Conservation (phyloP, 2,888 invertebrate species). For the Auanema freiburgensis region DNA sequence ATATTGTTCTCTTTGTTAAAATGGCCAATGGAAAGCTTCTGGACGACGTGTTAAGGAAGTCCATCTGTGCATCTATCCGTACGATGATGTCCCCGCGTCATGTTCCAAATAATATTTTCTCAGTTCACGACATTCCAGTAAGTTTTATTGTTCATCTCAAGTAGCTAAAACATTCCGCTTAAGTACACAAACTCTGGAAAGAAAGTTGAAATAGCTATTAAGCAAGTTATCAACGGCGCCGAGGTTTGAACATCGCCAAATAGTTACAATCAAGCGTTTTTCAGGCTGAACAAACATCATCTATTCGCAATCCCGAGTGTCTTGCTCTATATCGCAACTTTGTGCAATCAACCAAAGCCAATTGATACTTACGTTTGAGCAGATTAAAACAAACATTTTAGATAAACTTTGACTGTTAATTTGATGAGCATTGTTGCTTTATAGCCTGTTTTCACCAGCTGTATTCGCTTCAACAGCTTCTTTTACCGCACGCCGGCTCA, state of each 20-base stretch:
- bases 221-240: slow-evolving; percentile 67
- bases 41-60: slow-evolving; percentile 65
- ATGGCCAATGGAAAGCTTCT: slow-evolving; percentile 64
- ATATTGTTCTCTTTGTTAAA: slow-evolving; percentile 70
- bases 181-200: slow-evolving; percentile 72
- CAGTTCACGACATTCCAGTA: slow-evolving; percentile 68
- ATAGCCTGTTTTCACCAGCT: too few species aligned
- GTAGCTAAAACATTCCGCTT: slow-evolving; percentile 28
- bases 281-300: slow-evolving; percentile 67
- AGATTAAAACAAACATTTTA: too few species aligned
- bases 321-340: slow-evolving; percentile 43
- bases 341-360: not conserved
- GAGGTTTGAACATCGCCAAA: slow-evolving; percentile 24
- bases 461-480: too few species aligned
- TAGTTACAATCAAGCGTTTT: slow-evolving; percentile 8
- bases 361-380: too few species aligned
- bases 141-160: not conserved
- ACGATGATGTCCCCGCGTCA: slow-evolving; percentile 67
- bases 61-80: slow-evolving; percentile 67
- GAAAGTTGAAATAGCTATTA: slow-evolving; percentile 71
- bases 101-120: slow-evolving; percentile 69
- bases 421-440: too few species aligned
- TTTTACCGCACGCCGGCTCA: too few species aligned
- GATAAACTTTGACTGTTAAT: too few species aligned
- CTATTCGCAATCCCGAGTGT: slow-evolving; percentile 68